Evolutionary conservation across 53 echinoderm and acorn worm genomes (phyloP).

Genomic region (Arbacia lixula): DNA sequence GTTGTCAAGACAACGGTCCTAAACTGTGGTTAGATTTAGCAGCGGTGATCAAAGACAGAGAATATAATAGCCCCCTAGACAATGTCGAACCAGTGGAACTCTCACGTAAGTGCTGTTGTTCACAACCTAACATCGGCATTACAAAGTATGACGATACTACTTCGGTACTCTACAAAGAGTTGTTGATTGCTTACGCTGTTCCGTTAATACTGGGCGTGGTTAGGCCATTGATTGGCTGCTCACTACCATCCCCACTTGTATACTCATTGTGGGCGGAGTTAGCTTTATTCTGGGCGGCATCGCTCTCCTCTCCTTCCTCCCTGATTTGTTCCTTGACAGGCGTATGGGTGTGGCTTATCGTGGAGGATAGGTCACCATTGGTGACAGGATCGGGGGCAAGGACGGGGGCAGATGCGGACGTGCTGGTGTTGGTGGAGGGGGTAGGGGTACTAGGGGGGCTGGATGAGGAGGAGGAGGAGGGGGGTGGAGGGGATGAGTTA

Average conservation of each 20-base stretch:
- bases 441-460: not conserved
- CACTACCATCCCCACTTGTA: constrained; percentile 31
- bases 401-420: constrained; percentile 19
- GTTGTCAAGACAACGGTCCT: too few relatives aligned
- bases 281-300: constrained; percentile 8
- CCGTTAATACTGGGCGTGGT: constrained; percentile 27
- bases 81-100: too few relatives aligned
- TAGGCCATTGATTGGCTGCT: not conserved
- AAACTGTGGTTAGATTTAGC: too few relatives aligned
- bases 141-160: too few relatives aligned
- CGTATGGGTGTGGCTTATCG: not conserved
- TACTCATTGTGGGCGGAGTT: constrained; percentile 2
- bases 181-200: constrained; percentile 7
- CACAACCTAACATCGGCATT: too few relatives aligned
- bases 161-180: too few relatives aligned
- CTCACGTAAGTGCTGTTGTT: too few relatives aligned
- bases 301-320: constrained; percentile 1
- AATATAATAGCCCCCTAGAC: too few relatives aligned
- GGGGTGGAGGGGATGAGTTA: constrained; percentile 13
- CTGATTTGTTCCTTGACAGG: constrained; percentile 21
- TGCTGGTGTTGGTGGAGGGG: constrained; percentile 11
- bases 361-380: constrained; percentile 13
- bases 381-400: constrained; percentile 8
- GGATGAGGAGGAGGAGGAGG: not conserved
- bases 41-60: too few relatives aligned